Evolutionary conservation across 2,888 invertebrate species (phyloP).

Genomic region (Caenorhabditis imperialis): DNA sequence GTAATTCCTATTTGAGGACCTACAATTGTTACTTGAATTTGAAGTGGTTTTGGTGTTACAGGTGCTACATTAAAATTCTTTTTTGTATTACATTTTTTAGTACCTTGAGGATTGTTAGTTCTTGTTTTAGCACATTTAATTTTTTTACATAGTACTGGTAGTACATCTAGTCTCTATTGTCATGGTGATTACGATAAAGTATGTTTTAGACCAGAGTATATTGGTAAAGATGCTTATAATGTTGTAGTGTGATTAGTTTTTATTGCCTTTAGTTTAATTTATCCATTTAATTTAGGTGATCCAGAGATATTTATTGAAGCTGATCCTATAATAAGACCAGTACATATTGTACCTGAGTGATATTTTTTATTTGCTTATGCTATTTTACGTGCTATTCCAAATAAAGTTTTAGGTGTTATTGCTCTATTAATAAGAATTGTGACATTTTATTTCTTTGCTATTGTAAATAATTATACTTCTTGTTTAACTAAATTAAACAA

Average conservation of each 20-base stretch:
- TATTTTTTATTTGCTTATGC: conserved; percentile 89
- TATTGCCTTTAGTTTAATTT: conserved; percentile 81
- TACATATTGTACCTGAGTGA: conserved; percentile 89
- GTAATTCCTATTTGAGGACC: conserved; percentile 69
- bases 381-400: conserved; percentile 87
- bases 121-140: conserved; percentile 72
- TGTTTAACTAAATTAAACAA: conserved; percentile 65
- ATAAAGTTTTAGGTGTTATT: conserved; percentile 86
- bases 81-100: conserved; percentile 85
- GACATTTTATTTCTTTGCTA: conserved; percentile 68
- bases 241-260: conserved; percentile 82
- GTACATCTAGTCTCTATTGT: conserved; percentile 68
- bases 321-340: conserved; percentile 84
- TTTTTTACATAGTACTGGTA: conserved; percentile 77
- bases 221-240: conserved; percentile 74
- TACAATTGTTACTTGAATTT: conserved; percentile 82
- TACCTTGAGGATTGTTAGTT: conserved; percentile 84
- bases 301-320: conserved; percentile 86
- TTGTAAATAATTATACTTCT: conserved; percentile 68
- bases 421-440: conserved; percentile 80
- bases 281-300: conserved; percentile 81
- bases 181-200: conserved; percentile 73
- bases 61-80: conserved; percentile 87
- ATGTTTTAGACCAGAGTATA: conserved; percentile 69
- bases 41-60: conserved; percentile 86